phyloP scores from a whole-genome alignment of 2,113 vertebrate genomes.

The Engraulis encrasicolus region DNA sequence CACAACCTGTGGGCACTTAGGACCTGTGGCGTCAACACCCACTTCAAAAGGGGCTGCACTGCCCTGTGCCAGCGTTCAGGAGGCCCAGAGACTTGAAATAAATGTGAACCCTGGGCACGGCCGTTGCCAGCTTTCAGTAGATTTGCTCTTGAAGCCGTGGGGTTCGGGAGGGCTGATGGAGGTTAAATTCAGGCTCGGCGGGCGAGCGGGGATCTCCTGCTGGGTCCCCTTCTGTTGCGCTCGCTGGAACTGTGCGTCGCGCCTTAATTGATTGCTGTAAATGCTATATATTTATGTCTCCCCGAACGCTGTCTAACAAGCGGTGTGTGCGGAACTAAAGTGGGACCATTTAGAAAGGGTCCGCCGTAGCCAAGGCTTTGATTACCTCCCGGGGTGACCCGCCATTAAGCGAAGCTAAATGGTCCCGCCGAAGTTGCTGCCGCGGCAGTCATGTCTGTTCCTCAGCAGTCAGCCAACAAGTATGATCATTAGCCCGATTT shows the following conservation, averaged over 20 bases:
- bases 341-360: constrained; percentile 13
- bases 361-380: neutral
- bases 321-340: neutral
- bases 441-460: constrained; percentile 4
- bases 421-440: neutral
- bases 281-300: constrained; percentile 35
- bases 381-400: constrained; percentile 22
- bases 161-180: neutral
- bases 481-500: constrained; percentile 10
- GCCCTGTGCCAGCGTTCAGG: neutral
- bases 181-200: constrained; percentile 17
- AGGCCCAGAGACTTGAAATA: neutral
- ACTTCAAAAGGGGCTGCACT: neutral
- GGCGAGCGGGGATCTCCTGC: neutral
- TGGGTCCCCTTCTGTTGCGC: constrained; percentile 32
- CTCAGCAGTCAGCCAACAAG: neutral
- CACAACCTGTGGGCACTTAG: constrained; percentile 10
- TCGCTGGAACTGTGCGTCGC: constrained; percentile 24
- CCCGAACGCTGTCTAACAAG: constrained; percentile 22
- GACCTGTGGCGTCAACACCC: constrained; percentile 6
- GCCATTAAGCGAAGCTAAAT: constrained; percentile 22
- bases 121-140: neutral
- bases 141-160: constrained; percentile 6
- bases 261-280: constrained; percentile 37
- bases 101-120: neutral